These are phyloP conservation scores for Drosophila varians DNA, from an alignment of 1,140 invertebrate genomes.

Conservation along the genomic window DNA sequence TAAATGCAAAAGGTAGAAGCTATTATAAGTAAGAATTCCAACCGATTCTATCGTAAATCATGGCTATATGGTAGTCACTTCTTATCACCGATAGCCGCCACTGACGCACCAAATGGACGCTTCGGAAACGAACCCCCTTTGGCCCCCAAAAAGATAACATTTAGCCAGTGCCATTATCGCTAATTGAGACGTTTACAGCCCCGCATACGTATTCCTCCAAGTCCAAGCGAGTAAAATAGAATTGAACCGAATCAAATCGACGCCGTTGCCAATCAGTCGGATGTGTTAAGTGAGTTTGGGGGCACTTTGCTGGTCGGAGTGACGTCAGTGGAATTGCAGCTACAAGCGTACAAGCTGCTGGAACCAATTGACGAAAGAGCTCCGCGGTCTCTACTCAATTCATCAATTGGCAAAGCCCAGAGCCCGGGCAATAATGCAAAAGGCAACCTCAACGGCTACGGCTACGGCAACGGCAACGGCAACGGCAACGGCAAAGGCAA, in stretches of 20 bases:
- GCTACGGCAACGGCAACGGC: too few relatives aligned
- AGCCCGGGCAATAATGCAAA: too few relatives aligned
- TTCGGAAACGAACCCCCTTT: not conserved
- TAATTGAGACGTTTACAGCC: constrained; percentile 60
- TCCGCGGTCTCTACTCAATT: constrained; percentile 25
- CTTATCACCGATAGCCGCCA: constrained; percentile 44
- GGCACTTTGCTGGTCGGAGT: constrained; percentile 44
- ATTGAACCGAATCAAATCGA: constrained; percentile 20
- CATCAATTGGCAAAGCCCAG: constrained; percentile 52
- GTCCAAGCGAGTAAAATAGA: not conserved
- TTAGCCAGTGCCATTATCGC: constrained; percentile 66
- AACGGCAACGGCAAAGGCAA: constrained; percentile 6
- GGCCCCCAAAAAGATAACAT: constrained; percentile 54
- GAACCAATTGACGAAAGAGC: constrained; percentile 63
- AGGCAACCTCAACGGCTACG: too few relatives aligned
- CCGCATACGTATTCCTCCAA: constrained; percentile 5
- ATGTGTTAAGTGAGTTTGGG: constrained; percentile 53
- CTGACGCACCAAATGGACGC: constrained; percentile 59
- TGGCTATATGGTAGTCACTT: constrained; percentile 30
- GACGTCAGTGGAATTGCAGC: constrained; percentile 65
- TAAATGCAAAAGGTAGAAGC: too few relatives aligned
- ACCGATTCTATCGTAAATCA: constrained; percentile 62
- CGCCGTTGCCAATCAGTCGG: constrained; percentile 42
- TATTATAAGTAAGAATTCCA: too few relatives aligned
- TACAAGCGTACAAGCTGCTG: constrained; percentile 25